Evolutionary conservation across 1,140 invertebrate species (phyloP), one percentile per base, ranked within the genome.

Genomic region (Muscidifurax raptorellus): DNA sequence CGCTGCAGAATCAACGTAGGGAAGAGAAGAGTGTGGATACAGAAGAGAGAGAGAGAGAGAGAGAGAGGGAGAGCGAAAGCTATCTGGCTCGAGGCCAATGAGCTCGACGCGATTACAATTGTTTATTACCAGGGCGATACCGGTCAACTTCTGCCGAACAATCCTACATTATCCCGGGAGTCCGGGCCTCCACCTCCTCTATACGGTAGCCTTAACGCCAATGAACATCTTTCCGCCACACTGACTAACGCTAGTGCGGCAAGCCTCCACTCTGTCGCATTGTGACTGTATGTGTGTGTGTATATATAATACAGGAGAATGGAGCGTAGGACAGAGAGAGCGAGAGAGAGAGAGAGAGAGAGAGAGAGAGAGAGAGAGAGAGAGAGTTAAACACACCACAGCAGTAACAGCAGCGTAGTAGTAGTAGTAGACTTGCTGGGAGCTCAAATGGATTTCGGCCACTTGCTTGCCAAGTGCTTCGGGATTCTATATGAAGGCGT

Each of bases 161-260:
- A 83, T 80, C 86, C 85, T 88, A 88, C 86, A 89, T 89, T 88
- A 87, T 87, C 83, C 69, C 71, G 71, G 82, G 82, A 80, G n/a
- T 67, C 64, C 64, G 44, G 77, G 15, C 66, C 64, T 67, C 30
- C 22, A 66, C 44, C 28, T 78, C 64, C 52, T 40, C 32, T 80
- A 44, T 40, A 30, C 32, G 18, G 30, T 18, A 67, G 27, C 80
- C 80, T 88, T 88, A 87, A 88, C 88, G 85, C 86, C 87, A 87
- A 90, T 89, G 88, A 89, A 87, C 86, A 89, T 90, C 89, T 90
- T 90, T 90, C 88, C 89, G 83, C 87, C 86, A 89, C 88, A 90
- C 89, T 90, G 87, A 88, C 86, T 87, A 87, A 82, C 83, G 81
- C 79, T 67, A 66, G 67, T 15, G 1, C 12, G 7, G 9, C 15